Evolutionary conservation across 2,888 invertebrate genomes (phyloP), one percentile per base, ranked within the genome.

Genomic region (Andrena dorsata): DNA sequence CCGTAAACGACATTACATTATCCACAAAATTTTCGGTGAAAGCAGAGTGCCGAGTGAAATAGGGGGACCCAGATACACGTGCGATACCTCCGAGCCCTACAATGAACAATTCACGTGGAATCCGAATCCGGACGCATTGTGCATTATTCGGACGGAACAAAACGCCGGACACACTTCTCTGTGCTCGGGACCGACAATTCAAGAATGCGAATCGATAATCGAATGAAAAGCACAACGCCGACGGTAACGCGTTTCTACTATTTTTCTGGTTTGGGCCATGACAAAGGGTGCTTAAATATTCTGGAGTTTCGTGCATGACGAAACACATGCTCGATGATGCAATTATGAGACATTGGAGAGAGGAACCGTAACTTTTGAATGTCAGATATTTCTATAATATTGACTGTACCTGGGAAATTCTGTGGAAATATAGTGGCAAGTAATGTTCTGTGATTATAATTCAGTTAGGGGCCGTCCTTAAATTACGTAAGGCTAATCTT

Each of bases 151-250:
- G 58, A 56, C 26, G 64, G 82, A 76, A 88, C 88, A 84, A 88
- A 88, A 88, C 80, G 76, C 58, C 56, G 71, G 20, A 35, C 69
- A 30, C 66, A 51, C 61, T 32, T 71, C 49, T 61, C 53, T 20
- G 56, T 26, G 56, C 32, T 56, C n/a, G 49, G 58, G 63, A n/a
- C 47, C 60, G 73, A 56, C 82, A 78, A 88, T 82, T 84, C 87
- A 81, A 84, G 79, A 84, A 86, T 84, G 85, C 76, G 76, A 86
- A 83, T 86, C 88, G 86, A 90, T 90, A 89, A 86, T 88, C 84
- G 84, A 86, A 85, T 85, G 87, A 85, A 85, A 88, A 81, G 87
- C 86, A 71, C 74, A 82, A 81, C 66, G 70, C 64, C 64, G 66
- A 51, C 56, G 70, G 47, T 41, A 63, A 58, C 70, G 61, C 47